Percentiles rank a stretch among this genome's conserved stretches.
These are phyloP conservation scores for Siniperca knerii DNA, from an alignment of 2,113 vertebrate species.

Conservation along the genomic window DNA sequence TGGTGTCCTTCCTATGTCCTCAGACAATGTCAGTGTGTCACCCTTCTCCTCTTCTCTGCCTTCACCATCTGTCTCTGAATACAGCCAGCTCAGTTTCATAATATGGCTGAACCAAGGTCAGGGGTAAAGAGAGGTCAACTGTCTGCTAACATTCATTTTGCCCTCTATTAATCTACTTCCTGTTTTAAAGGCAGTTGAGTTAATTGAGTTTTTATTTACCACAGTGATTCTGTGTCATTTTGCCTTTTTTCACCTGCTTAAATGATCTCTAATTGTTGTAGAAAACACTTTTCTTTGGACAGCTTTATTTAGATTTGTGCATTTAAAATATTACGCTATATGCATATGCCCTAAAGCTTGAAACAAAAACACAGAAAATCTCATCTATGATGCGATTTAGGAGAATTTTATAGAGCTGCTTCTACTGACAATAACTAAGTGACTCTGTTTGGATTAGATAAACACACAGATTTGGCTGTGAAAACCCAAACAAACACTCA, in stretches of 20 bases:
- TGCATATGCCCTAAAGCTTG: neutral
- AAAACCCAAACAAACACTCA: slow-evolving; percentile 3
- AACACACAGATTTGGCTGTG: neutral
- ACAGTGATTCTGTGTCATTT: neutral
- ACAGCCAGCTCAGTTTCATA: slow-evolving; percentile 21
- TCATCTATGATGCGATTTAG: neutral
- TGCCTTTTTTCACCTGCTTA: neutral
- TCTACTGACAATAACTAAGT: slow-evolving; percentile 3
- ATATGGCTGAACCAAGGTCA: neutral
- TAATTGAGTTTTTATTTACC: slow-evolving; percentile 26
- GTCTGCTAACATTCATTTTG: slow-evolving; percentile 39
- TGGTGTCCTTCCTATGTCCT: slow-evolving; percentile 48
- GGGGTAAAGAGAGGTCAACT: slow-evolving; percentile 24
- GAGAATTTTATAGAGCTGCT: neutral
- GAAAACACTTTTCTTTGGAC: neutral
- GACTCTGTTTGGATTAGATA: slow-evolving; percentile 41
- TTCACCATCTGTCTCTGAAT: slow-evolving; percentile 54
- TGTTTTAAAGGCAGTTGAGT: slow-evolving; percentile 26
- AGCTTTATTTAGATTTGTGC: neutral
- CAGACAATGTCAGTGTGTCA: slow-evolving; percentile 46
- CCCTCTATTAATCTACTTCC: slow-evolving; percentile 42
- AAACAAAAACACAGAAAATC: neutral
- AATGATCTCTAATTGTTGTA: neutral
- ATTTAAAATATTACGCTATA: neutral
- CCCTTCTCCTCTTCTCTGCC: slow-evolving; percentile 28